These are phyloP conservation scores for Phylloscopus collybita DNA, from an alignment of 2,797 vertebrate genomes.

Conservation along the genomic window DNA sequence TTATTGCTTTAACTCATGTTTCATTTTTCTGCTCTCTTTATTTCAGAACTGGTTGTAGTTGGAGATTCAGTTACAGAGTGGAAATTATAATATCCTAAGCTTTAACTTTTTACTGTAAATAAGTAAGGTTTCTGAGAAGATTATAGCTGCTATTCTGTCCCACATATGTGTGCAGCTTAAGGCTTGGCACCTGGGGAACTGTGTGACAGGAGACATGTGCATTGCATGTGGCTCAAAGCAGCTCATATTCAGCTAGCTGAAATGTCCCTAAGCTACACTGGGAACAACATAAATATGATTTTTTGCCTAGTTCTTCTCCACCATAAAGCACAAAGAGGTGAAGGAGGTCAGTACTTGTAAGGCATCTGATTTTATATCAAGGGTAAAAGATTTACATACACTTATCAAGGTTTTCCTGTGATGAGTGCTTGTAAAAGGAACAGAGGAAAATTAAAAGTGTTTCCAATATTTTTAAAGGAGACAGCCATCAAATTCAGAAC, in stretches of 20 bases:
- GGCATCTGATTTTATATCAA: background rate
- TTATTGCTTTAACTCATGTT: background rate
- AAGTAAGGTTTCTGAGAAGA: background rate
- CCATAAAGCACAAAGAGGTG: background rate
- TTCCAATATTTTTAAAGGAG: background rate
- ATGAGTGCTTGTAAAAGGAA: background rate
- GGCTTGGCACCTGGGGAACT: background rate
- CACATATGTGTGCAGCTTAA: background rate
- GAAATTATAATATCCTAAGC: background rate
- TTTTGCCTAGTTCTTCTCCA: background rate
- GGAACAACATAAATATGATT: background rate
- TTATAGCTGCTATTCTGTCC: background rate
- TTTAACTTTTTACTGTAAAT: background rate
- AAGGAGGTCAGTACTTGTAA: background rate
- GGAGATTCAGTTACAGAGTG: background rate
- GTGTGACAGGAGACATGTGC: rapidly evolving
- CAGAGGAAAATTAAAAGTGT: background rate
- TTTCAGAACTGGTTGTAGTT: background rate
- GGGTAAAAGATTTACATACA: background rate
- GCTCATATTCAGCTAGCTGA: background rate
- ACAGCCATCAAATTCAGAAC: background rate
- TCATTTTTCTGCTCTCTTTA: background rate
- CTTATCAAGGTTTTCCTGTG: background rate
- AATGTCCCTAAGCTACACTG: background rate
- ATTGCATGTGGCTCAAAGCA: background rate